These are phyloP conservation scores for Pseudochirops cupreus DNA, from an alignment of 2,797 vertebrate genomes.

Conservation along the genomic window DNA sequence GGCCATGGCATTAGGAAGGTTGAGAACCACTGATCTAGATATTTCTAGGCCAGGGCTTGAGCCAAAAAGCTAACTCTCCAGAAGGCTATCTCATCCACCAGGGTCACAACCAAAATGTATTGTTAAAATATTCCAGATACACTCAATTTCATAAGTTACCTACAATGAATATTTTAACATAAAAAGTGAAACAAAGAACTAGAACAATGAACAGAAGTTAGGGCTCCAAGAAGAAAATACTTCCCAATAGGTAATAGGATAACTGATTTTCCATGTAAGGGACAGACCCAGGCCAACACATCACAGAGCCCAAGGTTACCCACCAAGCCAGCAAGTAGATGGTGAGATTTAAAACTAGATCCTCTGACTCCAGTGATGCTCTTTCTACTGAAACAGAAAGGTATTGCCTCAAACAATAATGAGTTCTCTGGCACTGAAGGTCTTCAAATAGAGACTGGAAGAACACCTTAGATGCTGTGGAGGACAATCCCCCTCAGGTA, in stretches of 20 bases:
- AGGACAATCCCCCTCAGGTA: background rate
- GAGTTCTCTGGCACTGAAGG: background rate
- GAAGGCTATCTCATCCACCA: background rate
- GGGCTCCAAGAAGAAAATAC: no score
- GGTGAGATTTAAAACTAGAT: no score
- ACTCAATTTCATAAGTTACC: background rate
- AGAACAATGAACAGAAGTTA: background rate
- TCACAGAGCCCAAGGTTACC: background rate
- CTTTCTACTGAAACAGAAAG: no score
- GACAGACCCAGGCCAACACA: no score
- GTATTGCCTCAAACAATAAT: no score
- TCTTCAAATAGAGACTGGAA: background rate
- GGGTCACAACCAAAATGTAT: background rate
- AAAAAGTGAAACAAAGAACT: background rate
- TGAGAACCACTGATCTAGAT: background rate
- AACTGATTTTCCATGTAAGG: no score
- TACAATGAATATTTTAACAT: background rate
- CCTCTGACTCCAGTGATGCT: no score
- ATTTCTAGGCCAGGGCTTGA: background rate
- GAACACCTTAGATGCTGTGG: no score
- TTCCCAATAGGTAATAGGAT: no score
- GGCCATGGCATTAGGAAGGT: no score
- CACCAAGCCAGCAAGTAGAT: no score
- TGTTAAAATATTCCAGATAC: background rate
- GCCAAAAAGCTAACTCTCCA: background rate